These are phyloP conservation scores for Anhinga anhinga DNA, from an alignment of 2,113 vertebrate genomes.

Conservation along the genomic window DNA sequence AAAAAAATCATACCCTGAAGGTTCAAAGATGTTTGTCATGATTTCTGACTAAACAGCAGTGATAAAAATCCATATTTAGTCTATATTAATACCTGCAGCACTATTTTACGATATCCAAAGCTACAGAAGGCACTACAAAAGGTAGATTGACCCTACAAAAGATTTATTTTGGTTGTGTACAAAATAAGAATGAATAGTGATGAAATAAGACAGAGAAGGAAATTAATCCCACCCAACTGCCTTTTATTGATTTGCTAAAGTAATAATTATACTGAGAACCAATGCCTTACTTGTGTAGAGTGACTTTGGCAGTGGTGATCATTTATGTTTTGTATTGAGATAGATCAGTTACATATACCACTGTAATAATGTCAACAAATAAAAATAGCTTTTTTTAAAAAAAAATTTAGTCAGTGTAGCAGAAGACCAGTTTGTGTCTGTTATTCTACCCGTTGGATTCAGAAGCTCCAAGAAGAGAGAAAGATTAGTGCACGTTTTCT, in stretches of 20 bases:
- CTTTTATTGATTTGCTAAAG: neutral
- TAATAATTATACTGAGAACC: neutral
- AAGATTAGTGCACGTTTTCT: neutral
- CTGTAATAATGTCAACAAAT: neutral
- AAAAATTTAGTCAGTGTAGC: neutral
- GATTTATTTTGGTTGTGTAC: neutral
- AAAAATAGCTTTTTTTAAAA: neutral
- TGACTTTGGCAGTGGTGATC: neutral
- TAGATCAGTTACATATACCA: neutral
- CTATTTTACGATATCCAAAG: neutral
- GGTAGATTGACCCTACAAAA: neutral
- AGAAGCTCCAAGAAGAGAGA: neutral
- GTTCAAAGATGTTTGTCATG: neutral
- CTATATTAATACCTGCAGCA: neutral
- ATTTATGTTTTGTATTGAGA: neutral
- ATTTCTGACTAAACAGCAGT: neutral
- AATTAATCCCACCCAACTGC: neutral
- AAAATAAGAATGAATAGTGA: neutral
- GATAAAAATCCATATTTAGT: neutral
- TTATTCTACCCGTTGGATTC: neutral
- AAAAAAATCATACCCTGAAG: neutral
- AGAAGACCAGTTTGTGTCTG: neutral
- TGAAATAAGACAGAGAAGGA: neutral
- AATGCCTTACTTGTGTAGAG: neutral
- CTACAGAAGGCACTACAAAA: neutral